Conservation (phyloP, 2,113 vertebrate genomes). For the Melanostigma gelatinosum region DNA sequence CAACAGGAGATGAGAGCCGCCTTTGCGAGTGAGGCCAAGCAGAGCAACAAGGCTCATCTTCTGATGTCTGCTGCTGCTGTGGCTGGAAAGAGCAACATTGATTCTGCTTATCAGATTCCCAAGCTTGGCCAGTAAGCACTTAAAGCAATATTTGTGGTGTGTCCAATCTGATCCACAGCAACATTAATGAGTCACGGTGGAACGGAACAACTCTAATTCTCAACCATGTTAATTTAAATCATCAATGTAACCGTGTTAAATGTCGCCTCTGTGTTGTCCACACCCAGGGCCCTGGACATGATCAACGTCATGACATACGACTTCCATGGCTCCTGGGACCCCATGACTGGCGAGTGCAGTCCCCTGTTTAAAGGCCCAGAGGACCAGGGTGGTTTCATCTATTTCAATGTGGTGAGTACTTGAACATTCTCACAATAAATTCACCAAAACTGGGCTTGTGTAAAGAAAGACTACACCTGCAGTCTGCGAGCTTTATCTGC, state of each 20-base stretch:
- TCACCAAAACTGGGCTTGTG: neutral
- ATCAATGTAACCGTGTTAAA: neutral
- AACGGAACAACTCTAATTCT: neutral
- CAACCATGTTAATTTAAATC: neutral
- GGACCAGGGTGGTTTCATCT: conserved; percentile 64
- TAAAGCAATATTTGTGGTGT: conserved; percentile 4
- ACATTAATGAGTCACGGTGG: neutral
- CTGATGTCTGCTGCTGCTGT: conserved; percentile 82
- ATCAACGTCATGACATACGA: conserved; percentile 85
- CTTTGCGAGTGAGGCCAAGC: conserved; percentile 79
- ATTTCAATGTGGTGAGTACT: conserved; percentile 83
- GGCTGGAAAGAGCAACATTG: conserved; percentile 72
- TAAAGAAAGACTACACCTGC: neutral
- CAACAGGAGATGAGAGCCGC: conserved; percentile 81
- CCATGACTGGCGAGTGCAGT: conserved; percentile 81
- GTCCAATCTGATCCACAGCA: neutral
- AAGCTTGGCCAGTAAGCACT: conserved; percentile 64
- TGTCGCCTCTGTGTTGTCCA: neutral
- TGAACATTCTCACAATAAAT: neutral
- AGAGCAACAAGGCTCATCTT: conserved; percentile 74
- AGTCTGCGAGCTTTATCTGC: neutral
- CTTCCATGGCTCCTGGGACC: conserved; percentile 83
- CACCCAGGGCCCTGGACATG: conserved; percentile 81
- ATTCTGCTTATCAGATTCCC: conserved; percentile 80
- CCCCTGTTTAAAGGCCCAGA: conserved; percentile 79